Conservation (phyloP, 2,888 invertebrate species). For the Sinodicranocentrus sp. region DNA sequence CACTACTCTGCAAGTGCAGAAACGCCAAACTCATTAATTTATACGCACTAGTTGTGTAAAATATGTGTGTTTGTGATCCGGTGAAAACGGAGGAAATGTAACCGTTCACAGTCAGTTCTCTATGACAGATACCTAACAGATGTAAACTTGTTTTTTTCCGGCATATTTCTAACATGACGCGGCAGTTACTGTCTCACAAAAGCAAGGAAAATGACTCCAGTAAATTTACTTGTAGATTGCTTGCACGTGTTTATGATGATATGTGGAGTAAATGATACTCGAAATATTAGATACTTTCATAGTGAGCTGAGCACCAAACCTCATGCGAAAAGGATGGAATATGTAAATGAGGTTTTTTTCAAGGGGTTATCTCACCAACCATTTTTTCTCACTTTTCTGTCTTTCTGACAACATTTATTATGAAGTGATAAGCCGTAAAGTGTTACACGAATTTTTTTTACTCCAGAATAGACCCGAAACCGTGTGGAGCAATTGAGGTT, state of each 20-base stretch:
- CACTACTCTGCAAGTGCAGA: too few species aligned
- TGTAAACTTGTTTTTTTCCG: constrained; percentile 23
- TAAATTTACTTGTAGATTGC: constrained; percentile 34
- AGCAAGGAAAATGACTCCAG: constrained; percentile 42
- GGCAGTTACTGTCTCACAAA: constrained; percentile 1
- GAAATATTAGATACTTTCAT: background rate
- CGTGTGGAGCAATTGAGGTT: constrained; percentile 1
- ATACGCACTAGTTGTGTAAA: background rate
- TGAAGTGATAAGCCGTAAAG: constrained; percentile 61
- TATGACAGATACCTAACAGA: constrained; percentile 39
- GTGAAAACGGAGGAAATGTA: background rate
- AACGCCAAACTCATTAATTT: background rate
- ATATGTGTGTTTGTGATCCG: background rate
- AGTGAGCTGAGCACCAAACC: background rate
- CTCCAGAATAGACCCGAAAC: background rate
- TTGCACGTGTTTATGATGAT: constrained; percentile 53
- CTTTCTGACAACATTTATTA: constrained; percentile 54
- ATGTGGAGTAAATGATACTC: constrained; percentile 2
- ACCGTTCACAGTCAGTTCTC: background rate
- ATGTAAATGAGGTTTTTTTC: background rate
- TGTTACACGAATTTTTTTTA: constrained; percentile 11
- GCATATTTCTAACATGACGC: constrained; percentile 9
- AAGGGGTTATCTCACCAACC: background rate
- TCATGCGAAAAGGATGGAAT: background rate
- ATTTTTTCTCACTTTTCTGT: background rate